Percentiles rank a stretch among this genome's conserved stretches.
These are phyloP conservation scores for Metopia argyrocephala DNA, from an alignment of 2,888 invertebrate genomes.

Conservation along the genomic window DNA sequence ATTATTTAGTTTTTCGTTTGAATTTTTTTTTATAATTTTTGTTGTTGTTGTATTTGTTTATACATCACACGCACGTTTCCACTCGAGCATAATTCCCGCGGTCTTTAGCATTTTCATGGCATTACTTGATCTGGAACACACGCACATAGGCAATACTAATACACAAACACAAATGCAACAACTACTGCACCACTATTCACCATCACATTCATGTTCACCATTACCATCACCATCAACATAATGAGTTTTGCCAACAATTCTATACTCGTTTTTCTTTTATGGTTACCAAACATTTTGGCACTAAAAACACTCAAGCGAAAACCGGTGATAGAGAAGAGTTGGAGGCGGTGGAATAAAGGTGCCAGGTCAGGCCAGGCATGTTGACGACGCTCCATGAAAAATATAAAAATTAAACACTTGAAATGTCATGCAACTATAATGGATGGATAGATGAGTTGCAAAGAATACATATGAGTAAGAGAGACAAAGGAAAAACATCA, in stretches of 20 bases:
- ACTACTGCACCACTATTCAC: neutral
- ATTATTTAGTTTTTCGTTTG: slow-evolving; percentile 14
- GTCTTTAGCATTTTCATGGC: slow-evolving; percentile 55
- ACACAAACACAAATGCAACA: slow-evolving; percentile 3
- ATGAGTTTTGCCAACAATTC: slow-evolving; percentile 24
- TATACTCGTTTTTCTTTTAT: slow-evolving; percentile 18
- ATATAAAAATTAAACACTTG: slow-evolving; percentile 47
- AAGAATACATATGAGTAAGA: neutral
- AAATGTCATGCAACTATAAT: slow-evolving; percentile 56
- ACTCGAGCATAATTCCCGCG: slow-evolving; percentile 63
- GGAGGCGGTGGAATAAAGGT: neutral
- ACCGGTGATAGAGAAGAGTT: neutral
- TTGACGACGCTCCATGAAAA: slow-evolving; percentile 17
- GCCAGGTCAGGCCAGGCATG: slow-evolving; percentile 13
- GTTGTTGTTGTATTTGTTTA: slow-evolving; percentile 38
- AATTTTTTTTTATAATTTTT: neutral
- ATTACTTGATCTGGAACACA: slow-evolving; percentile 53
- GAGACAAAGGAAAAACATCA: slow-evolving; percentile 15
- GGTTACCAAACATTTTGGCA: slow-evolving; percentile 48
- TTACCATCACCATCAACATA: neutral
- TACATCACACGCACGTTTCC: slow-evolving; percentile 56
- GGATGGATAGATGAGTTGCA: neutral
- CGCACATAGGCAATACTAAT: slow-evolving; percentile 52
- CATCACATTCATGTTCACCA: neutral
- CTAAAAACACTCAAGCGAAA: neutral